Evolutionary conservation across 2,113 vertebrate genomes (phyloP).

Genomic region (Alosa alosa): DNA sequence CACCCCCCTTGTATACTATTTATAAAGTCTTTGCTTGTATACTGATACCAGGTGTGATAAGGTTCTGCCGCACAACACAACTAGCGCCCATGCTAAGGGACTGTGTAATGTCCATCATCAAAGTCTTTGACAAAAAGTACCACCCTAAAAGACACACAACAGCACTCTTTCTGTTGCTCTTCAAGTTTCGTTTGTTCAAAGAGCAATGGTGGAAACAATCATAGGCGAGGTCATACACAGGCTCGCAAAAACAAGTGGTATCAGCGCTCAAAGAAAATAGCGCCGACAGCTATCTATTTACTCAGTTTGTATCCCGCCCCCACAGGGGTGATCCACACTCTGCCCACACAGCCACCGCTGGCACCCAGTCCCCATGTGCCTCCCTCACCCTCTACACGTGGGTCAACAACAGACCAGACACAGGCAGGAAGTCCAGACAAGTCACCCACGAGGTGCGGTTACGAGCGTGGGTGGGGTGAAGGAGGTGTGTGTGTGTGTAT

Average conservation of each 20-base stretch:
- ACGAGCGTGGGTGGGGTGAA: background rate
- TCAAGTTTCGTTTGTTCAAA: constrained; percentile 1
- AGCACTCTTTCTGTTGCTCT: background rate
- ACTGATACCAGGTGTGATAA: background rate
- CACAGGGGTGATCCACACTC: background rate
- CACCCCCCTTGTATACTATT: background rate
- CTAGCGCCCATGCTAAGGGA: background rate
- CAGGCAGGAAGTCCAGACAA: background rate
- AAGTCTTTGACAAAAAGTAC: background rate
- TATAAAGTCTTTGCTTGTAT: background rate
- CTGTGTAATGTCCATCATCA: background rate
- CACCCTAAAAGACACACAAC: constrained; percentile 1
- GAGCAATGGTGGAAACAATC: background rate
- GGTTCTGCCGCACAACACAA: background rate
- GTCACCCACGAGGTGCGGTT: background rate
- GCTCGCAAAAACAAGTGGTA: background rate
- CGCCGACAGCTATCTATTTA: background rate
- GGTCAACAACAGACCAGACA: background rate
- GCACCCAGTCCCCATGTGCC: background rate
- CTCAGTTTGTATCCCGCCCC: background rate
- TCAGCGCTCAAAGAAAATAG: constrained; percentile 15
- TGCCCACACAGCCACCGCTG: background rate
- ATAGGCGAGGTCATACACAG: background rate
- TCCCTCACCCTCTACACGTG: background rate
- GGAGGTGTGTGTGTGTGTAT: background rate